Evolutionary conservation across 2,888 invertebrate species (phyloP).

Genomic region (Drosophila acutilabella): DNA sequence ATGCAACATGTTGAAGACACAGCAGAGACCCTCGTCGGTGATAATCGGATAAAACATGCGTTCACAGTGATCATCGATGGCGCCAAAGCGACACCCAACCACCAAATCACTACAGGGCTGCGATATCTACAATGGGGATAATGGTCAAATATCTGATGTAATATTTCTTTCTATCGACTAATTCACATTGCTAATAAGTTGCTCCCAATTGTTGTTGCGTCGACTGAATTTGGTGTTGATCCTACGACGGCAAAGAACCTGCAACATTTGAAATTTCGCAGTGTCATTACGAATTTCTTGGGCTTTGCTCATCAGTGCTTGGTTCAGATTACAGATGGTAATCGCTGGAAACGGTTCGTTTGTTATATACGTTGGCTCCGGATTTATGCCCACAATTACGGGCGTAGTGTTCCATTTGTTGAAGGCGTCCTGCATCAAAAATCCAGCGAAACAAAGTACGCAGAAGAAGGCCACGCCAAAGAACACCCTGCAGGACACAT

Average conservation of each 20-base stretch:
- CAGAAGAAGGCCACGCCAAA: conserved; percentile 89
- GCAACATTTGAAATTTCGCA: conserved; percentile 71
- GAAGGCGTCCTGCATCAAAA: conserved; percentile 90
- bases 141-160: too few species aligned
- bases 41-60: conserved; percentile 90
- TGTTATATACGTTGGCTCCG: conserved; percentile 88
- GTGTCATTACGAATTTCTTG: conserved; percentile 78
- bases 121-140: conserved; percentile 87
- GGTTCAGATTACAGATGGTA: conserved; percentile 94
- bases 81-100: conserved; percentile 89
- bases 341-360: conserved; percentile 93
- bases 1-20: conserved; percentile 92
- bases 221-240: conserved; percentile 44
- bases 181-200: conserved; percentile 74
- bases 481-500: conserved; percentile 85
- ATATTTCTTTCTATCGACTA: too few species aligned
- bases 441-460: conserved; percentile 88
- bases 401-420: conserved; percentile 90
- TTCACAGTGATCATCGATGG: conserved; percentile 87
- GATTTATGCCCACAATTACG: conserved; percentile 91
- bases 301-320: conserved; percentile 88
- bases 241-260: conserved; percentile 74
- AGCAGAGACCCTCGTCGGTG: conserved; percentile 94
- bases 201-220: conserved; percentile 71
- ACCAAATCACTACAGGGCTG: conserved; percentile 91